Percentiles rank a stretch among this genome's conserved stretches.
phyloP scores from a whole-genome alignment of 2,888 invertebrate genomes.

The Trichopoda pennipes region DNA sequence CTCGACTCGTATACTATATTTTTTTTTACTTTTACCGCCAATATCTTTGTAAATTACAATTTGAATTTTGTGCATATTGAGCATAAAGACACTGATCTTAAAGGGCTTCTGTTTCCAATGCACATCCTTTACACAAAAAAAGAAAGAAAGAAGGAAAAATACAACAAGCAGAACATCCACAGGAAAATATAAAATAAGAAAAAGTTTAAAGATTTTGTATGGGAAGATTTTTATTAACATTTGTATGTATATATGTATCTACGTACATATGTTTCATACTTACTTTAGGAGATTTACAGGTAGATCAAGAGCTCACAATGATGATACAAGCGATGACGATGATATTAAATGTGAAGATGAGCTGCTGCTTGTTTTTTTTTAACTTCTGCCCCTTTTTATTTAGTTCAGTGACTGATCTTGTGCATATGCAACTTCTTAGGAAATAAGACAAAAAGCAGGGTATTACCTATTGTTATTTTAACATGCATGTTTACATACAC shows the following conservation, averaged over 20 bases:
- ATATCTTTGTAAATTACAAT: conserved; percentile 25
- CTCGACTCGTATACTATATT: too few relatives aligned
- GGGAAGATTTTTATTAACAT: conserved; percentile 41
- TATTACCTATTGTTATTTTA: conserved; percentile 44
- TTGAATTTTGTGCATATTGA: background rate
- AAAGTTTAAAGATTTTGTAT: conserved; percentile 41
- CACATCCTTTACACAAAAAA: conserved; percentile 60
- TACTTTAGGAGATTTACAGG: conserved; percentile 45
- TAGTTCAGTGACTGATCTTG: conserved; percentile 63
- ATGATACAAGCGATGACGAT: conserved; percentile 35
- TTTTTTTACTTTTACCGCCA: conserved; percentile 39
- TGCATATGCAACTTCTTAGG: conserved; percentile 49
- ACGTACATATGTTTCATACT: background rate
- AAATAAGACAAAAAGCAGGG: conserved; percentile 62
- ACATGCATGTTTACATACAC: background rate
- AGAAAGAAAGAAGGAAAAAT: conserved; percentile 9
- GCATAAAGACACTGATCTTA: conserved; percentile 27
- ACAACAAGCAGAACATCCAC: conserved; percentile 7
- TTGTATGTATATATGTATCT: background rate
- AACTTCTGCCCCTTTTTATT: conserved; percentile 37
- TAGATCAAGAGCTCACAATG: conserved; percentile 47
- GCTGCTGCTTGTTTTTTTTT: conserved; percentile 36
- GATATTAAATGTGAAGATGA: conserved; percentile 41
- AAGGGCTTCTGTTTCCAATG: conserved; percentile 54
- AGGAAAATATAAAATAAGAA: conserved; percentile 14